Evolutionary conservation across 2,113 vertebrate species (phyloP).

Genomic region (Theristicus caerulescens): DNA sequence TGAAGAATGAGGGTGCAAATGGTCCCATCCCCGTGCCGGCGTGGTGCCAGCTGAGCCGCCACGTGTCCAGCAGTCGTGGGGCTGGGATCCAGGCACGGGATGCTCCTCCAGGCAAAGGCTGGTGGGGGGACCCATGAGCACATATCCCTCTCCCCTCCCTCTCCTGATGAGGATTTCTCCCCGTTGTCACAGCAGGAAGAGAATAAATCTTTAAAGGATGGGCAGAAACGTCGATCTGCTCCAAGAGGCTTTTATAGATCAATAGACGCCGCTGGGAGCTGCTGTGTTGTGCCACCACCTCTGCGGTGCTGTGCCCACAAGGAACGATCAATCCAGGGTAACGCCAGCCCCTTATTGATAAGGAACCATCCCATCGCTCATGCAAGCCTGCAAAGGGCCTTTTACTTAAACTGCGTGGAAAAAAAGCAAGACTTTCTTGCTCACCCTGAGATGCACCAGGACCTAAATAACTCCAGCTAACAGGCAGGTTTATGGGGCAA

Average conservation of each 20-base stretch:
- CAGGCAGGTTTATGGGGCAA: neutral
- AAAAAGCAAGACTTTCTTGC: neutral
- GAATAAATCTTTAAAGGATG: neutral
- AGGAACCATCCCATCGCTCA: neutral
- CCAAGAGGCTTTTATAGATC: neutral
- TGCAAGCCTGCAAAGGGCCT: neutral
- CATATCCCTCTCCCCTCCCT: neutral
- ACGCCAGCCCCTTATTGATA: neutral
- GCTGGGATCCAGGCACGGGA: rapidly evolving
- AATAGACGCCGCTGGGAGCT: neutral
- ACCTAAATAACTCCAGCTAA: neutral
- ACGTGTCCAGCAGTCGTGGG: rapidly evolving
- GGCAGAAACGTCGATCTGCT: neutral
- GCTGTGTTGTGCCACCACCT: neutral
- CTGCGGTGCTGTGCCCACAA: neutral
- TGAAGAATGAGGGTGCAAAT: neutral
- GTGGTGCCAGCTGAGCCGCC: neutral
- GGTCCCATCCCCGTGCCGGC: rapidly evolving
- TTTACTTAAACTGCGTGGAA: neutral
- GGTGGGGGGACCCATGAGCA: neutral
- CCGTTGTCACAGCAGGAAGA: neutral
- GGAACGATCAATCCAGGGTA: neutral
- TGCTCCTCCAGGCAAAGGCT: neutral
- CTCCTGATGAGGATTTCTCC: neutral
- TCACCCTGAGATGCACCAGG: neutral